Evolutionary conservation across 2,888 invertebrate species (phyloP), one percentile per base, ranked within the genome.

Genomic region (Mellilla xanthometata): DNA sequence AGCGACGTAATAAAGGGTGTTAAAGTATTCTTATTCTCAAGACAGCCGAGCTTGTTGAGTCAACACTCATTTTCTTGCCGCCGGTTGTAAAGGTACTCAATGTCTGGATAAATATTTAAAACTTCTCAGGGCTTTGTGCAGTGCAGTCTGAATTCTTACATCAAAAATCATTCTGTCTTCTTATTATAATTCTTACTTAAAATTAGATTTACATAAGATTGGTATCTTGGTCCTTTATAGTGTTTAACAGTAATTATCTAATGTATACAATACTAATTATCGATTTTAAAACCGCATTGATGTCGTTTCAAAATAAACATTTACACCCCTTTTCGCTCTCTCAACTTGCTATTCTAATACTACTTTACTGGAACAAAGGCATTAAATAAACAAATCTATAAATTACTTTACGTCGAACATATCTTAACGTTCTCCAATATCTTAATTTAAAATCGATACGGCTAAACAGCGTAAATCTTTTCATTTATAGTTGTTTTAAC

Each of bases 401-500:
- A 36, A 36, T 36, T 28, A 36, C 22, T 3, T 28, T 7, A 28
- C 11, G 11, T n/a, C n/a, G 35, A 24, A 35, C 26, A 26, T 6
- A 2, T 23, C 3, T 8, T n/a, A 23, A 26, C 34, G 26, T 3
- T 12, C 3, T 26, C 30, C 11, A 7, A 45, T 29, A 39, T 45
- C 39, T 39, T 26, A 34, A 39, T 34, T 26, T 19, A 24, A 29
- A 29, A 45, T 30, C 24, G 34, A 34, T 33, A 6, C 26, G 12
- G 1, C 12, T 31, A 43, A 30, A 29, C 29, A 29, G 22, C 33
- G 29, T 30, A 32, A 44, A 44, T 30, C 28, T 30, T 34, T 38
- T 10, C 29, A 29, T 39, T 34, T 29, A 39, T 38, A 27, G 36
- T 9, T 30, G 22, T 39, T 29, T 38, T 39, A 40, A 46, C 31